Evolutionary conservation across 2,113 vertebrate genomes (phyloP).

Genomic region (Poicephalus meyeri): DNA sequence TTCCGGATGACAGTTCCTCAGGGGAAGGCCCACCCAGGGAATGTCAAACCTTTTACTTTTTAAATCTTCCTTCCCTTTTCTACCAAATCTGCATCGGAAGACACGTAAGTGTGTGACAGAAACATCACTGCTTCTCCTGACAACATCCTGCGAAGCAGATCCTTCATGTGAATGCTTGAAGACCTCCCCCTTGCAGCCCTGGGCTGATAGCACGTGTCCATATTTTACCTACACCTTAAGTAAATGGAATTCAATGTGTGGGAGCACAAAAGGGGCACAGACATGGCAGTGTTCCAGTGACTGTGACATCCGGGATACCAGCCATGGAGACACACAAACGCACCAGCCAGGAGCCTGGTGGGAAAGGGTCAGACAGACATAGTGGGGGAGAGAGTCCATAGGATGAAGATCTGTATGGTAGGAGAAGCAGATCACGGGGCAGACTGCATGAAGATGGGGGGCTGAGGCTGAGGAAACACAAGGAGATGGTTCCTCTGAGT

Average conservation of each 20-base stretch:
- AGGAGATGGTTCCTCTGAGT: not conserved
- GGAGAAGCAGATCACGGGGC: not conserved
- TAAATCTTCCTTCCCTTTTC: not conserved
- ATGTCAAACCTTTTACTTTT: not conserved
- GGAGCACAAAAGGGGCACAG: not conserved
- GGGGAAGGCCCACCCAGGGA: not conserved
- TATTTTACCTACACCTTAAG: not conserved
- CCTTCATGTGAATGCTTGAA: not conserved
- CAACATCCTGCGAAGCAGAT: not conserved
- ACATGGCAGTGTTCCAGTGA: not conserved
- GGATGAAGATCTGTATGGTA: rapidly evolving
- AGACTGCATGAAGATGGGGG: not conserved
- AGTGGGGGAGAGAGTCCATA: not conserved
- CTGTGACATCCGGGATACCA: rapidly evolving
- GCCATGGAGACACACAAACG: rapidly evolving
- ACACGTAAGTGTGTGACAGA: rapidly evolving
- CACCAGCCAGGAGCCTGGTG: rapidly evolving
- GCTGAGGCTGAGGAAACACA: not conserved
- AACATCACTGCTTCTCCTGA: not conserved
- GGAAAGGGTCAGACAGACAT: rapidly evolving
- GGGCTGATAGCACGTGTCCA: not conserved
- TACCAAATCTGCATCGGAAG: not conserved
- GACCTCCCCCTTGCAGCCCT: not conserved
- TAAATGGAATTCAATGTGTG: rapidly evolving
- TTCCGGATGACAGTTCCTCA: too few species aligned